A percentile compares a stretch with the other conserved stretches of the same genome.
phyloP scores from a whole-genome alignment of 1,140 invertebrate genomes.

The Coboldia fuscipes region DNA sequence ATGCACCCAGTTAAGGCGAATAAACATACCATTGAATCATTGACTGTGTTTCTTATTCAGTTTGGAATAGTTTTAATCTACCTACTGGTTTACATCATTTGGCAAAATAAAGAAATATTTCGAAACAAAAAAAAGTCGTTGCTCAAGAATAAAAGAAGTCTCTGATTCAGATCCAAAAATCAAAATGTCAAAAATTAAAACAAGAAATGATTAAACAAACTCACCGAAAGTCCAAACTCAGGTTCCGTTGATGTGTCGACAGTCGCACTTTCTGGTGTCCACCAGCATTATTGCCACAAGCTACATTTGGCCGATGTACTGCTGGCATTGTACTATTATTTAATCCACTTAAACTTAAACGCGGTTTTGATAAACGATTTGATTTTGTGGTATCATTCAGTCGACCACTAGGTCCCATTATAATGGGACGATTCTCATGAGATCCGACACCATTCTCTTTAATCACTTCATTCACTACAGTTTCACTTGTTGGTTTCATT shows the following conservation, averaged over 20 bases:
- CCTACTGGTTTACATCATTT: not conserved
- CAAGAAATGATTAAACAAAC: slow-evolving; percentile 4
- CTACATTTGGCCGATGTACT: slow-evolving; percentile 34
- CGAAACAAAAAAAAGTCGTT: not conserved
- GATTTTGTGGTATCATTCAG: slow-evolving; percentile 1
- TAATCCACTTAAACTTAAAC: slow-evolving; percentile 16
- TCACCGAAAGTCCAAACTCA: slow-evolving; percentile 53
- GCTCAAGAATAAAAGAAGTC: not conserved
- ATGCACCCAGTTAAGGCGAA: too few species aligned
- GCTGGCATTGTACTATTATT: slow-evolving; percentile 24
- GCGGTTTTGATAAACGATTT: slow-evolving; percentile 11
- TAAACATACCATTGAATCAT: too few species aligned
- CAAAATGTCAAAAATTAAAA: not conserved
- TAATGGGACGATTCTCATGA: not conserved
- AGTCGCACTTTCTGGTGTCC: slow-evolving; percentile 31
- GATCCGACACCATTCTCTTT: slow-evolving; percentile 5
- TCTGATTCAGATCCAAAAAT: not conserved
- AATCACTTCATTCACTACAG: not conserved
- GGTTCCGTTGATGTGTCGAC: slow-evolving; percentile 52
- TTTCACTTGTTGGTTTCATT: not conserved
- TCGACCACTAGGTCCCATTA: not conserved
- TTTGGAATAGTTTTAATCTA: not conserved
- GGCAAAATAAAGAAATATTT: not conserved
- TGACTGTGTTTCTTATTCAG: not conserved
- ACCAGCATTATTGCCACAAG: slow-evolving; percentile 12